Conservation (phyloP, 2,113 vertebrate species). For the Mastomys coucha region DNA sequence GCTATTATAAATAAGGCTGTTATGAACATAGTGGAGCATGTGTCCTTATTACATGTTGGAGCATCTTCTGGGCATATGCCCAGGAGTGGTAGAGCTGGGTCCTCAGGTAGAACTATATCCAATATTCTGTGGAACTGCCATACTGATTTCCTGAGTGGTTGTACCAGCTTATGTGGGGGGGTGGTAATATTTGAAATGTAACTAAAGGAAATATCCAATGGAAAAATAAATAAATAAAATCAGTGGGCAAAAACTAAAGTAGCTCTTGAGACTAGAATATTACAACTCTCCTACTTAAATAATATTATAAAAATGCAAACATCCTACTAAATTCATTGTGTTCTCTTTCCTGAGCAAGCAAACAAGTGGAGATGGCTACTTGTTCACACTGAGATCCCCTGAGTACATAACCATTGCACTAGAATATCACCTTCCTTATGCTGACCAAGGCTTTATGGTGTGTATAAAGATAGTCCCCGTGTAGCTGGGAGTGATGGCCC, state of each 20-base stretch:
- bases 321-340: not conserved
- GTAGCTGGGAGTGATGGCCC: not conserved
- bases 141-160: too few species aligned
- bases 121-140: too few species aligned
- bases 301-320: not conserved
- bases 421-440: not conserved
- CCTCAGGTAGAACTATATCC: too few species aligned
- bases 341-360: conserved; percentile 85
- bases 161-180: too few species aligned
- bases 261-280: not conserved
- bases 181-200: too few species aligned
- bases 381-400: conserved; percentile 81
- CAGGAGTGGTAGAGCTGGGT: too few species aligned
- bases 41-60: too few species aligned
- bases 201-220: too few species aligned
- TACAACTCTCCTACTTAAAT: not conserved
- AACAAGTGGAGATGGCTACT: conserved; percentile 83
- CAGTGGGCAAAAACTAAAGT: not conserved
- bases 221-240: not conserved
- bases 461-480: not conserved
- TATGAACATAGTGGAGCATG: too few species aligned
- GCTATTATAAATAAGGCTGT: too few species aligned
- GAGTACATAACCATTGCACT: conserved; percentile 84
- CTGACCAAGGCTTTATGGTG: not conserved
- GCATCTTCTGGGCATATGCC: too few species aligned